Base-by-base conservation (phyloP, 2,888 invertebrate genomes). In the Gymnoscelis rufifasciata region DNA sequence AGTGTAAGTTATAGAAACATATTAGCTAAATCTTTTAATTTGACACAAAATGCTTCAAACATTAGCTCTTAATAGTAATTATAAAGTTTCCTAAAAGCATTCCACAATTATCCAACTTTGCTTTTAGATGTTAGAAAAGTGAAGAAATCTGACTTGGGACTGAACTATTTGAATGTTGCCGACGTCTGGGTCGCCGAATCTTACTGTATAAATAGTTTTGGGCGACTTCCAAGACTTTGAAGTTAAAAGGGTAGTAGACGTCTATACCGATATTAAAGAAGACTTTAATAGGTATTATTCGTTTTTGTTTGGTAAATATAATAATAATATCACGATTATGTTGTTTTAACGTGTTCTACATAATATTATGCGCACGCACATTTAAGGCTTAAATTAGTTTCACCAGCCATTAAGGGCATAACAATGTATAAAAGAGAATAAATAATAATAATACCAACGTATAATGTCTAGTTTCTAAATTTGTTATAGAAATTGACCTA, bases 161-260 rank as follows among this genome's bases (percentile, higher is more conserved):
- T 43, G 10, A 66, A 59, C 62, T 68, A 61, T 66, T 70, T 63
- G 56, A 64, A 64, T 60, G 53, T 62, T 58, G 43, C 64, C 56
- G 62, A 63, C 59, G 59, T 62, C 63, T 64, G 56, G 54, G 72
- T 63, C 66, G 62, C 62, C 57, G 48, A 67, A 69, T 68, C 64
- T 66, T 60, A 51, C 67, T 65, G 70, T n/a, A n/a, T 78, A 79
- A 74, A 77, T 73, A 76, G 78, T 68, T 67, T 78, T 79, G 78
- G 80, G 77, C 64, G 54, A 54, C 59, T 64, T 79, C 79, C 79
- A 81, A 79, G 59, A 60, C 57, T 56, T 67, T 66, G 56, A 52
- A 52, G n/a, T 12, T 12, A 7, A n/a, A 43, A 37, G 30, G 43
- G 36, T 40, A 48, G 13, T 28, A 23, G 13, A 24, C 3, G 12